Percentiles rank a stretch among this genome's conserved stretches.
phyloP scores from a whole-genome alignment of 2,113 vertebrate species.

The Suncus etruscus region DNA sequence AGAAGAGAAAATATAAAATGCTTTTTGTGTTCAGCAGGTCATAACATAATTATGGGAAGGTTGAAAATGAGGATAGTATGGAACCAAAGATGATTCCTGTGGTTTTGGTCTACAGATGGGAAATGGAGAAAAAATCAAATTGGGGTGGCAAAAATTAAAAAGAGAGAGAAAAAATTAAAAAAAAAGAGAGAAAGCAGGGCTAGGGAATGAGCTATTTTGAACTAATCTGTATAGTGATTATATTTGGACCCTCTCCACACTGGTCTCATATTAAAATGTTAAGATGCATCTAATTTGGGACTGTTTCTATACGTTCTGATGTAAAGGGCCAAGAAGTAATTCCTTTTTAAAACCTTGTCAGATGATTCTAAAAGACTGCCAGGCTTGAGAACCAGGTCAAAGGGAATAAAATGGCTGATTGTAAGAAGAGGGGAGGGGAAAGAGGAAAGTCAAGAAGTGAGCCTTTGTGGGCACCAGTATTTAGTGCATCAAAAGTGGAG shows the following conservation, averaged over 20 bases:
- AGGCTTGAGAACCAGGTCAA: neutral
- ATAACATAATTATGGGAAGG: constrained; percentile 10
- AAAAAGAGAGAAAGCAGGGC: neutral
- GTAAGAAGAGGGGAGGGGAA: neutral
- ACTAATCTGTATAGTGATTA: neutral
- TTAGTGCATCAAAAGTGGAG: neutral
- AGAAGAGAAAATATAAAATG: neutral
- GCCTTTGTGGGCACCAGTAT: neutral
- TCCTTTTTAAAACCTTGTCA: constrained; percentile 5
- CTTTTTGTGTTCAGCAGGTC: neutral
- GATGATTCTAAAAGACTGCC: neutral
- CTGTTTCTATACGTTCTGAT: neutral
- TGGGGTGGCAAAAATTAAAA: neutral
- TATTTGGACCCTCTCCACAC: neutral
- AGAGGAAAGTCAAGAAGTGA: neutral
- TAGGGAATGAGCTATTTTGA: neutral
- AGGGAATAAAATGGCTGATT: neutral
- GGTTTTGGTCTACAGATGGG: neutral
- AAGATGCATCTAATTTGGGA: neutral
- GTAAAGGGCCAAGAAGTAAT: neutral
- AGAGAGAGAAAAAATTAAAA: neutral
- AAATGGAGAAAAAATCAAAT: neutral
- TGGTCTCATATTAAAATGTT: constrained; percentile 13
- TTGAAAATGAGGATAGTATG: neutral
- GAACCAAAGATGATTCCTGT: constrained; percentile 33